These are phyloP conservation scores for Ommatoiulus sabulosus DNA, from an alignment of 2,888 invertebrate genomes.

Conservation along the genomic window DNA sequence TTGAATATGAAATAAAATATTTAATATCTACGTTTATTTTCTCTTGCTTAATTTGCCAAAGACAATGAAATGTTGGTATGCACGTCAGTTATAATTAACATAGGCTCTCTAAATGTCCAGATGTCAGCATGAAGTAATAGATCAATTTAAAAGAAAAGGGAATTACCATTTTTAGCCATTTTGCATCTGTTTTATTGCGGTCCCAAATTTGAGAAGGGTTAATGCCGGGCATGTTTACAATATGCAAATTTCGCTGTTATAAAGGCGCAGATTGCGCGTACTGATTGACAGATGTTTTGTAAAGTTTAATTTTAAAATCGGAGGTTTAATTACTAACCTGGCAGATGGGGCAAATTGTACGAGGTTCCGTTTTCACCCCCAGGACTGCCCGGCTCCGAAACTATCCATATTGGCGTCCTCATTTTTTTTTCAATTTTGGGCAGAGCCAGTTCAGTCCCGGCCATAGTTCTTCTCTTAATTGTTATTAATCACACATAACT, in stretches of 20 bases:
- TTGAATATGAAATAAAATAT: no score
- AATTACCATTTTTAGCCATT: neutral
- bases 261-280: neutral
- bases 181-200: no score
- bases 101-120: neutral
- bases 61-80: no score
- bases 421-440: neutral
- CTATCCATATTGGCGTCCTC: neutral
- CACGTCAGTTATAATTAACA: no score
- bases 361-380: neutral
- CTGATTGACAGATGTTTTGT: constrained; percentile 17
- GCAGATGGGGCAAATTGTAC: constrained; percentile 1
- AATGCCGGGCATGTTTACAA: neutral
- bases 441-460: neutral
- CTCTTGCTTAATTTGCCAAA: neutral
- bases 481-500: neutral
- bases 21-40: no score
- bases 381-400: neutral
- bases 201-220: neutral
- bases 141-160: neutral
- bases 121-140: neutral
- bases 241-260: neutral
- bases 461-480: neutral
- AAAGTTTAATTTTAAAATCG: neutral
- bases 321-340: constrained; percentile 4